These are phyloP conservation scores for Reticulitermes lucifugus DNA, from an alignment of 2,888 invertebrate species.

Conservation along the genomic window DNA sequence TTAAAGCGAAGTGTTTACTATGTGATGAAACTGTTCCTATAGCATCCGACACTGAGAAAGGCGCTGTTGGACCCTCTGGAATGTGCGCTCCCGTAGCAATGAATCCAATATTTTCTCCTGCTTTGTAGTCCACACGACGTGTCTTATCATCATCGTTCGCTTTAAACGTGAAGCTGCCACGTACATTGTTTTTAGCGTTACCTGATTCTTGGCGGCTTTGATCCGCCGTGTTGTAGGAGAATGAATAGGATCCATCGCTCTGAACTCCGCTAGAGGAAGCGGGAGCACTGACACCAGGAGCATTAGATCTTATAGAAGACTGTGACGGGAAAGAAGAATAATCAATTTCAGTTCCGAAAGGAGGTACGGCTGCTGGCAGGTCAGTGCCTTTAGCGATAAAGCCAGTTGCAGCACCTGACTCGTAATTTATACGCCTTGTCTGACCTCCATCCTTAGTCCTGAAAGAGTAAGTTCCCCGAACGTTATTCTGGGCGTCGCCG, in stretches of 20 bases:
- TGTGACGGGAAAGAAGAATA: neutral
- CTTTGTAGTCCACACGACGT: constrained; percentile 53
- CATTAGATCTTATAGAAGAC: neutral
- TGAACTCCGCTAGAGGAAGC: neutral
- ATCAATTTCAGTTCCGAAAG: neutral
- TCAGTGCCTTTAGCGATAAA: constrained; percentile 56
- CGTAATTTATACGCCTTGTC: constrained; percentile 53
- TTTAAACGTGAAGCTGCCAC: constrained; percentile 54
- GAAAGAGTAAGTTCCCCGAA: constrained; percentile 54
- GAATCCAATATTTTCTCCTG: constrained; percentile 55
- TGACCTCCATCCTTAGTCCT: constrained; percentile 55
- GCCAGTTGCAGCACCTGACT: constrained; percentile 56
- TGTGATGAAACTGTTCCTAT: neutral
- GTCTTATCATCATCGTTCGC: constrained; percentile 55
- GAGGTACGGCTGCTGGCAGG: constrained; percentile 50
- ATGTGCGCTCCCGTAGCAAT: constrained; percentile 56
- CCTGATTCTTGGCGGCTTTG: constrained; percentile 60
- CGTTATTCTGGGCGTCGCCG: constrained; percentile 59
- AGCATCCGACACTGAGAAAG: neutral
- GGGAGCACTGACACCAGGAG: constrained; percentile 44
- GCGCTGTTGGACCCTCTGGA: constrained; percentile 40
- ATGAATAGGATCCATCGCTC: constrained; percentile 57
- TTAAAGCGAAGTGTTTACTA: neutral
- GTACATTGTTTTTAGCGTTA: constrained; percentile 59
- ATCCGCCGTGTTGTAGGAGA: constrained; percentile 59